A percentile compares a stretch with the other conserved stretches of the same genome.
Evolutionary conservation across 2,888 invertebrate species (phyloP).

Genomic region (Torymus auratus): DNA sequence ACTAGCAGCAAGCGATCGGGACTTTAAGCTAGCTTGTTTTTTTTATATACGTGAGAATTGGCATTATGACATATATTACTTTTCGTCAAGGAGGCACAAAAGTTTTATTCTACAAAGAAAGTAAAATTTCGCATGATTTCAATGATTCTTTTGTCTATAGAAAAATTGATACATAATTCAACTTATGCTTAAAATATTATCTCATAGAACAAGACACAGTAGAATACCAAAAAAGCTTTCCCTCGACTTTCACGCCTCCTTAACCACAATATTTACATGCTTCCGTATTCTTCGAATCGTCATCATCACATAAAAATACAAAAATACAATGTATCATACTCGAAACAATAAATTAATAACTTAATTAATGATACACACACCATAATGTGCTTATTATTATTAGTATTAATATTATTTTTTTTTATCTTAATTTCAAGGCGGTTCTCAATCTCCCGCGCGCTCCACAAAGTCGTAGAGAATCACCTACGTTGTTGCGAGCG

Average conservation of each 20-base stretch:
- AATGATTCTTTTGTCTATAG: too few species aligned
- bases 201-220: too few species aligned
- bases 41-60: constrained; percentile 28
- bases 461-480: constrained; percentile 51
- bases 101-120: constrained; percentile 20
- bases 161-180: too few species aligned
- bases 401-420: too few species aligned
- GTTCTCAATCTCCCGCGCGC: constrained; percentile 13
- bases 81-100: constrained; percentile 22
- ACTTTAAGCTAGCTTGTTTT: constrained; percentile 53
- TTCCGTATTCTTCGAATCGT: constrained; percentile 12
- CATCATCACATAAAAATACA: constrained; percentile 6
- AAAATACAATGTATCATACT: constrained; percentile 15
- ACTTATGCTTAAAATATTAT: too few species aligned
- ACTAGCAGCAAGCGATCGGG: constrained; percentile 71
- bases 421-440: not conserved
- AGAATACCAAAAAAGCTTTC: too few species aligned
- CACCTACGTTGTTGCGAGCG: constrained; percentile 51
- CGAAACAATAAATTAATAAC: constrained; percentile 42
- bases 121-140: too few species aligned
- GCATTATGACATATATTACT: constrained; percentile 33
- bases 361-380: not conserved
- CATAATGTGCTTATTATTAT: too few species aligned
- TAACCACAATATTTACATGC: constrained; percentile 38
- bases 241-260: constrained; percentile 22